phyloP scores from a whole-genome alignment of 2,113 vertebrate species.

The Poecilia latipinna region DNA sequence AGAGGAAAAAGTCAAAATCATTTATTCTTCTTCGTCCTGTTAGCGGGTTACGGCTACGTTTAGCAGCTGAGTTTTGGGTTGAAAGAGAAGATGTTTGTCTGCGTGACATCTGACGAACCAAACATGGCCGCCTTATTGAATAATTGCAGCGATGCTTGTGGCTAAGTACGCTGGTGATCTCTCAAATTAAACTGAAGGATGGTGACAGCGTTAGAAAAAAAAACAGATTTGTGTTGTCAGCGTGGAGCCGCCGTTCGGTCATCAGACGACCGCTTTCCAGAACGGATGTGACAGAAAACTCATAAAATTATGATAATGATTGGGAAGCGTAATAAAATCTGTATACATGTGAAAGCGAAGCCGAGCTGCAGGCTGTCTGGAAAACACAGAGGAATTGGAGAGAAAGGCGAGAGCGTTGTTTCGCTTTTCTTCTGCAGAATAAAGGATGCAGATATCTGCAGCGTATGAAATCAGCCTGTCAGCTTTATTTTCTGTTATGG shows the following conservation, averaged over 20 bases:
- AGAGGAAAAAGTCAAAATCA: too few species aligned
- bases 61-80: background rate
- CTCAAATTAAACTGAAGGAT: conserved; percentile 80
- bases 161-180: conserved; percentile 70
- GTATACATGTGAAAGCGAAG: conserved; percentile 75
- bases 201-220: conserved; percentile 66
- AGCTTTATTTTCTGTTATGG: conserved; percentile 29
- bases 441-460: conserved; percentile 26
- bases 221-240: conserved; percentile 69
- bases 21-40: background rate
- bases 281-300: conserved; percentile 71
- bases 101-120: conserved; percentile 70
- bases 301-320: conserved; percentile 78
- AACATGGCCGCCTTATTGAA: conserved; percentile 70
- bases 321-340: conserved; percentile 74
- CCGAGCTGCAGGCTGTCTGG: conserved; percentile 29
- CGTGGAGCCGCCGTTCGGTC: conserved; percentile 50
- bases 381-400: conserved; percentile 14
- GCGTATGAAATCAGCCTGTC: conserved; percentile 43
- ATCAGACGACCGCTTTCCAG: conserved; percentile 62
- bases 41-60: background rate
- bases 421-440: conserved; percentile 8
- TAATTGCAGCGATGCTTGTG: conserved; percentile 69
- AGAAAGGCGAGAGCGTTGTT: conserved; percentile 4
- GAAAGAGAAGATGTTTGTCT: conserved; percentile 31